These are phyloP conservation scores for Drosophila limbata DNA, from an alignment of 2,888 invertebrate genomes.

Conservation along the genomic window DNA sequence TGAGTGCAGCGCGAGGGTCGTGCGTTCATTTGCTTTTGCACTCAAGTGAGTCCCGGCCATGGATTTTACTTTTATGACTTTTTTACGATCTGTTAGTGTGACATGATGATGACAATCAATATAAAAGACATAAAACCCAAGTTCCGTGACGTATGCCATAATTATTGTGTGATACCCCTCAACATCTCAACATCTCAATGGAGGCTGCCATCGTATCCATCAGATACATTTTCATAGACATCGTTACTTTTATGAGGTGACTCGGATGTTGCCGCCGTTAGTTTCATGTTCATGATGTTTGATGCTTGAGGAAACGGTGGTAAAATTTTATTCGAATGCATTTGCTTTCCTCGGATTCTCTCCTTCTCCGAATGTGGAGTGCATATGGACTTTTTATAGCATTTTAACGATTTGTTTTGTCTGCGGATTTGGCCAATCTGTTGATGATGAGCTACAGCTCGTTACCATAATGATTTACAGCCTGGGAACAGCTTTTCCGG, in stretches of 20 bases:
- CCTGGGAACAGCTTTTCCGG: slow-evolving; percentile 26
- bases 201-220: slow-evolving; percentile 58
- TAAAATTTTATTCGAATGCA: slow-evolving; percentile 78
- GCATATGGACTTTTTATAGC: slow-evolving; percentile 76
- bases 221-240: slow-evolving; percentile 68
- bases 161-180: slow-evolving; percentile 76
- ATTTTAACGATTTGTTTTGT: slow-evolving; percentile 85
- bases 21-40: slow-evolving; percentile 48
- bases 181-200: slow-evolving; percentile 19
- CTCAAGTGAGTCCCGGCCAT: slow-evolving; percentile 33
- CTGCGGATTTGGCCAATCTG: slow-evolving; percentile 65
- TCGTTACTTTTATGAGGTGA: slow-evolving; percentile 83
- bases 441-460: slow-evolving; percentile 53
- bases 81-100: slow-evolving; percentile 84
- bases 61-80: slow-evolving; percentile 83
- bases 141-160: slow-evolving; percentile 80
- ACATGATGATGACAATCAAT: slow-evolving; percentile 83
- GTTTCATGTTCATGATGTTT: slow-evolving; percentile 65
- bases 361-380: slow-evolving; percentile 28
- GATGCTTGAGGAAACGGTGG: slow-evolving; percentile 74
- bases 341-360: slow-evolving; percentile 44
- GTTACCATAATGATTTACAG: slow-evolving; percentile 52
- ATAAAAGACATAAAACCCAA: slow-evolving; percentile 80
- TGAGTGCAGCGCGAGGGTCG: slow-evolving; percentile 33
- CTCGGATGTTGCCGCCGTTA: slow-evolving; percentile 73